Base-by-base conservation (phyloP, 53 echinoderm and acorn worm species). In the Crossaster papposus region DNA sequence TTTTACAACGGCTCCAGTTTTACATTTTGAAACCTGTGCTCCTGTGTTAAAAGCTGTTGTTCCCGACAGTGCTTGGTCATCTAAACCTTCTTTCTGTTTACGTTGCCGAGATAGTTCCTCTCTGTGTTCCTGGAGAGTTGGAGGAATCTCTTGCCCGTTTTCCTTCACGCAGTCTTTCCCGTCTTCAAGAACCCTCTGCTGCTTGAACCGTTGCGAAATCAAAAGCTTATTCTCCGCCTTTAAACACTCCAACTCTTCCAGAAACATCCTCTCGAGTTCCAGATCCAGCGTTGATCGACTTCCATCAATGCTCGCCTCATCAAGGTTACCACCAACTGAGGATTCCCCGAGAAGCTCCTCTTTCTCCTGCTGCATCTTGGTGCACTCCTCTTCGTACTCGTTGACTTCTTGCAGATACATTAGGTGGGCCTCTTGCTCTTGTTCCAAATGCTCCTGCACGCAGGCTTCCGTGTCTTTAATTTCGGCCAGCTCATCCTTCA, bases 341-440 rank as follows among this genome's bases (percentile, higher is more conserved):
- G 87, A 77, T 54, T 87, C 87, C 33, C 29, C 23, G 23, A 87
- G 87, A 15, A 87, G 87, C 24, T 53, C 76, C 29, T 87, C 87
- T 37, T 87, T 87, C 77, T 87, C 87, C 54, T 76, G 58, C 63
- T 87, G 76, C 87, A 87, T 87, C 76, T 37, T 75, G 77, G 54
- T 77, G 87, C 87, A 87, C 55, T 87, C 54, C 77, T 87, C 76
- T 51, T 87, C 75, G 77, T 87, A 77, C 15, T 87, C 76, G 18
- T 36, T 72, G 54, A 77, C 77, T 20, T n/a, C 36, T 58, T 37
- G 29, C 20, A 87, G 64, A 23, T 54, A 58, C 30, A 63, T 0
- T 62, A 54, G 26, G 77, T 87, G 87, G 28, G 87, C 62, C 23
- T 75, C 87, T 28, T 77, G 20, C 36, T 87, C 87, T 38, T 53